These are phyloP conservation scores for Gobio gobio DNA, from an alignment of 2,113 vertebrate species.

Conservation along the genomic window DNA sequence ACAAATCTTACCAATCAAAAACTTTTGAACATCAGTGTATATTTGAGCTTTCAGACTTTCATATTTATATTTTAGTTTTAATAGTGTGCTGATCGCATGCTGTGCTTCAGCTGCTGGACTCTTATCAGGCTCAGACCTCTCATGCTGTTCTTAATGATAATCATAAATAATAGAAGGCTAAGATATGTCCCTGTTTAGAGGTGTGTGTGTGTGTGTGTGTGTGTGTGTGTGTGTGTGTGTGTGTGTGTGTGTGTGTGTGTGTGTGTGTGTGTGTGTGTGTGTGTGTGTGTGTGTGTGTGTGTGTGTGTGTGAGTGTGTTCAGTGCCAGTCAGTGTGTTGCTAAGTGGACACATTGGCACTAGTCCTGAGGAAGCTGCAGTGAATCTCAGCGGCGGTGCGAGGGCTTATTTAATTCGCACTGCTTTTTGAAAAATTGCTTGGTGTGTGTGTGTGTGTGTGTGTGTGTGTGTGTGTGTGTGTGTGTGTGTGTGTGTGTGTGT, in stretches of 20 bases:
- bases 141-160: not conserved
- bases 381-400: not conserved
- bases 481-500: too few species aligned
- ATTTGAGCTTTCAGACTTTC: too few species aligned
- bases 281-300: too few species aligned
- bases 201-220: not conserved
- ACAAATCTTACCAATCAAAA: too few species aligned
- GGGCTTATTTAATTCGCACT: conserved; percentile 26
- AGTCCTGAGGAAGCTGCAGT: not conserved
- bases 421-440: conserved; percentile 30
- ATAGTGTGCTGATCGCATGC: not conserved
- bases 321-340: conserved; percentile 23
- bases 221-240: too few species aligned
- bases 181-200: not conserved
- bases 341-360: conserved; percentile 3
- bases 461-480: too few species aligned
- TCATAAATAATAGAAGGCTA: not conserved
- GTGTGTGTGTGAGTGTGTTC: too few species aligned
- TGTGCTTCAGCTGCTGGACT: not conserved
- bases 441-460: not conserved
- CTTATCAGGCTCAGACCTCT: not conserved
- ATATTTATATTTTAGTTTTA: not conserved
- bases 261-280: too few species aligned
- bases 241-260: too few species aligned
- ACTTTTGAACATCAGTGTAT: too few species aligned